Evolutionary conservation across 2,888 invertebrate genomes (phyloP).

Genomic region (Phalangium opilio): DNA sequence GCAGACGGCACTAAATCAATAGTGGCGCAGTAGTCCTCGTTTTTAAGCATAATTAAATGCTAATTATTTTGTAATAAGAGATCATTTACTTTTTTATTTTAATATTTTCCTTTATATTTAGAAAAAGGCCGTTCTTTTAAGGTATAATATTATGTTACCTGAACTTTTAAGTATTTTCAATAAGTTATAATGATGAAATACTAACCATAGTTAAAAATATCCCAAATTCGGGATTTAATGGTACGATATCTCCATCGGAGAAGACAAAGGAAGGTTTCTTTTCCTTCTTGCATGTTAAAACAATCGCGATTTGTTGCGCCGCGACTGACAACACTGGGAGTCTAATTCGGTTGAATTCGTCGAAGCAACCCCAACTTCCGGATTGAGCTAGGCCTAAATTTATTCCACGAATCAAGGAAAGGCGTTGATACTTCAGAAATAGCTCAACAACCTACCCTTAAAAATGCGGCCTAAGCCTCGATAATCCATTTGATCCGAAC

Average conservation of each 20-base stretch:
- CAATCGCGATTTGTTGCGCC: conserved; percentile 87
- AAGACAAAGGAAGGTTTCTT: conserved; percentile 78
- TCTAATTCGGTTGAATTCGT: conserved; percentile 87
- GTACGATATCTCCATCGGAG: conserved; percentile 82
- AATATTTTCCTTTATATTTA: too few species aligned
- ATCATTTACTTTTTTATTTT: too few species aligned
- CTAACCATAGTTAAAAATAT: conserved; percentile 98
- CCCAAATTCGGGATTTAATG: conserved; percentile 88
- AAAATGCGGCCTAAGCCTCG: conserved; percentile 87
- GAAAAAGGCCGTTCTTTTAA: too few species aligned
- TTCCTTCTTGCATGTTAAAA: conserved; percentile 76
- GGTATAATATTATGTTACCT: too few species aligned
- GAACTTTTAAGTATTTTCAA: conserved; percentile 1
- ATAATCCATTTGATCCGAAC: conserved; percentile 98
- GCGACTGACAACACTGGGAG: conserved; percentile 86
- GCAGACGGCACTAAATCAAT: too few species aligned
- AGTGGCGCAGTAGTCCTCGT: too few species aligned
- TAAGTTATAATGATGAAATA: too few species aligned
- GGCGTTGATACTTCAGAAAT: too few species aligned
- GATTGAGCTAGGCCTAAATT: conserved; percentile 66
- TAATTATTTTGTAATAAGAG: too few species aligned
- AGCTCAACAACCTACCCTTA: conserved; percentile 46
- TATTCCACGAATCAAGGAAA: background rate
- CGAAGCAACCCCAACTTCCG: conserved; percentile 95
- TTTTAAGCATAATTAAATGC: too few species aligned